Conservation (phyloP, 2,888 invertebrate genomes). For the Hoplodrina ambigua region DNA sequence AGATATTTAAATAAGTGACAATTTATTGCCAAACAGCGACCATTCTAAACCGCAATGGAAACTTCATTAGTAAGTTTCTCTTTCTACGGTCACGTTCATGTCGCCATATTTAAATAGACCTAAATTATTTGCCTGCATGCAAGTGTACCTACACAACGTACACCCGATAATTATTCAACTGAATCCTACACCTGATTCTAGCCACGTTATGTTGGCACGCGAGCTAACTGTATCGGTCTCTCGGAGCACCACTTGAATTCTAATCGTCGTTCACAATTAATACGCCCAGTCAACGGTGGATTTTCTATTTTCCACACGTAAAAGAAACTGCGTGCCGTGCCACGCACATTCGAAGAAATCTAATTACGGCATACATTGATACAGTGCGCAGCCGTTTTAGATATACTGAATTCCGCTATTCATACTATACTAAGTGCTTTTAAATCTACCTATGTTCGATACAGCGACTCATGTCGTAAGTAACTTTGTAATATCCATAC, state of each 20-base stretch:
- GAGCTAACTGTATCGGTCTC: slow-evolving; percentile 87
- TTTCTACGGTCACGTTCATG: slow-evolving; percentile 71
- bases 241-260: slow-evolving; percentile 84
- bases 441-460: background rate
- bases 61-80: slow-evolving; percentile 80
- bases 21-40: slow-evolving; percentile 42
- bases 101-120: slow-evolving; percentile 70
- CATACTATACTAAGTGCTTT: slow-evolving; percentile 2
- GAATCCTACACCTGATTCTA: slow-evolving; percentile 80
- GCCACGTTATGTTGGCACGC: slow-evolving; percentile 85
- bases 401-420: slow-evolving; percentile 41
- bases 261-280: slow-evolving; percentile 88
- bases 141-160: slow-evolving; percentile 64
- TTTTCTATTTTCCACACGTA: slow-evolving; percentile 91
- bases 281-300: slow-evolving; percentile 89
- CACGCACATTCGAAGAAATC: slow-evolving; percentile 84
- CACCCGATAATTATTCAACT: slow-evolving; percentile 74
- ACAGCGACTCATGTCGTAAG: background rate
- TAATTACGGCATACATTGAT: slow-evolving; percentile 77
- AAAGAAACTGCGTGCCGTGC: slow-evolving; percentile 87
- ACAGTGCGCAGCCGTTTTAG: slow-evolving; percentile 30
- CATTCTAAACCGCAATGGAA: slow-evolving; percentile 61
- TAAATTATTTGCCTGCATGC: slow-evolving; percentile 75
- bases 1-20: no score
- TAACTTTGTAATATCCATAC: slow-evolving; percentile 19